These are phyloP conservation scores for Anguilla marmorata DNA, from an alignment of 2,797 vertebrate genomes.

Conservation along the genomic window DNA sequence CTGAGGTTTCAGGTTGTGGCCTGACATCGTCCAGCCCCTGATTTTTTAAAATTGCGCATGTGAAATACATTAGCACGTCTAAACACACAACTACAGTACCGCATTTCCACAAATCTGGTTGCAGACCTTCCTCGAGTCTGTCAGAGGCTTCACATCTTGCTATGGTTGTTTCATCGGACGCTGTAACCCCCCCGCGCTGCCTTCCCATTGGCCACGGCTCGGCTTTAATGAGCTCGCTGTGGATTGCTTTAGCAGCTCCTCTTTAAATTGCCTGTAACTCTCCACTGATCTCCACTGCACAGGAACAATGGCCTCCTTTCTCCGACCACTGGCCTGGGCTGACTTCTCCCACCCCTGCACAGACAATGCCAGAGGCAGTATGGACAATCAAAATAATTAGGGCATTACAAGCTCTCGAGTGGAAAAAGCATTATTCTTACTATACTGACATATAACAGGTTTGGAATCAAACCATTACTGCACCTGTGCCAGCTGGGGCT, in stretches of 20 bases:
- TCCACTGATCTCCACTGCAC: conserved; percentile 50
- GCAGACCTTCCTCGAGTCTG: conserved; percentile 52
- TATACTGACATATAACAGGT: neutral
- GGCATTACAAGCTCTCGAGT: conserved; percentile 65
- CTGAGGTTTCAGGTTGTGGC: conserved; percentile 57
- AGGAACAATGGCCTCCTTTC: conserved; percentile 58
- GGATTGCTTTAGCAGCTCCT: conserved; percentile 65
- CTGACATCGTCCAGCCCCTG: conserved; percentile 54
- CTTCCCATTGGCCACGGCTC: conserved; percentile 35
- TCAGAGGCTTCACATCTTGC: conserved; percentile 52
- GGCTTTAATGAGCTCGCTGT: conserved; percentile 53
- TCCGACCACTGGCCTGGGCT: conserved; percentile 61
- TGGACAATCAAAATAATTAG: conserved; percentile 55
- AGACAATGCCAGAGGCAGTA: conserved; percentile 48
- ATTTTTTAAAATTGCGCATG: conserved; percentile 56
- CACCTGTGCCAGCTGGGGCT: neutral
- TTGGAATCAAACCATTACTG: neutral
- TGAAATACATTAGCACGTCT: conserved; percentile 66
- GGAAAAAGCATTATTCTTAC: conserved; percentile 12
- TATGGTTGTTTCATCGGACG: conserved; percentile 51
- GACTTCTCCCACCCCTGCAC: conserved; percentile 52
- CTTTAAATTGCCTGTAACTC: conserved; percentile 48
- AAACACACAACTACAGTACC: conserved; percentile 54
- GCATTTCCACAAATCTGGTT: conserved; percentile 59
- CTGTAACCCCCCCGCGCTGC: conserved; percentile 51